Percentiles rank a stretch among this genome's conserved stretches.
Evolutionary conservation across 2,113 vertebrate genomes (phyloP).

Genomic region (Sclerurus mexicanus): DNA sequence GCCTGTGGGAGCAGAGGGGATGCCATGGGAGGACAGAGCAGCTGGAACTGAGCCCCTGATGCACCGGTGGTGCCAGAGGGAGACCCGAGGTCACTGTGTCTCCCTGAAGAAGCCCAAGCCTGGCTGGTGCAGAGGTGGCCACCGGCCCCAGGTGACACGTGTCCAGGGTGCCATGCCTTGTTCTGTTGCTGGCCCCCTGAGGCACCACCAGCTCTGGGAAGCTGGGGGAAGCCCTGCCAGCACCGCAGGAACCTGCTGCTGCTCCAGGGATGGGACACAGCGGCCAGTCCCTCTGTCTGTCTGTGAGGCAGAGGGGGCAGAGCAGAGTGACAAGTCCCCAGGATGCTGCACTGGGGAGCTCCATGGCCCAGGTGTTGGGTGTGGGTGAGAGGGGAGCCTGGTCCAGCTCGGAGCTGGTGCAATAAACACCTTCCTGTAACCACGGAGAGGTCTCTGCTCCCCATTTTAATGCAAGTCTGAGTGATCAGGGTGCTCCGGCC

Average conservation of each 20-base stretch:
- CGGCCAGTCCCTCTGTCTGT: background rate
- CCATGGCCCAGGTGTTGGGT: rapidly evolving
- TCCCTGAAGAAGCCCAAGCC: background rate
- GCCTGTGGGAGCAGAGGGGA: background rate
- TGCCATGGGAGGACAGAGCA: rapidly evolving
- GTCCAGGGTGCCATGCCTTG: background rate
- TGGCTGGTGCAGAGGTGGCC: background rate
- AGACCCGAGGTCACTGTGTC: rapidly evolving
- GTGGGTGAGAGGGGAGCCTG: background rate
- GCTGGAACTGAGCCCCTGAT: background rate
- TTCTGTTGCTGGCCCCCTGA: rapidly evolving
- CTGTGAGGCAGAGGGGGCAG: background rate
- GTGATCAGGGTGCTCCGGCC: background rate
- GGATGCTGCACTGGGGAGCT: too few species aligned
- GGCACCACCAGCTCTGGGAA: background rate
- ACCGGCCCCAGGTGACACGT: rapidly evolving
- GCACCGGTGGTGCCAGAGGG: background rate
- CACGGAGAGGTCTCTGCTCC: background rate
- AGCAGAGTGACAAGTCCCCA: too few species aligned
- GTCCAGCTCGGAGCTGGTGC: background rate
- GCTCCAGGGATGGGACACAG: background rate
- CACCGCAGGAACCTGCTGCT: background rate
- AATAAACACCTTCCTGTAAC: background rate
- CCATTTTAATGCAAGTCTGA: background rate
- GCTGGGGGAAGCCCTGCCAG: background rate